These are phyloP conservation scores for Monochamus alternatus DNA, from an alignment of 2,888 invertebrate species.

Conservation along the genomic window DNA sequence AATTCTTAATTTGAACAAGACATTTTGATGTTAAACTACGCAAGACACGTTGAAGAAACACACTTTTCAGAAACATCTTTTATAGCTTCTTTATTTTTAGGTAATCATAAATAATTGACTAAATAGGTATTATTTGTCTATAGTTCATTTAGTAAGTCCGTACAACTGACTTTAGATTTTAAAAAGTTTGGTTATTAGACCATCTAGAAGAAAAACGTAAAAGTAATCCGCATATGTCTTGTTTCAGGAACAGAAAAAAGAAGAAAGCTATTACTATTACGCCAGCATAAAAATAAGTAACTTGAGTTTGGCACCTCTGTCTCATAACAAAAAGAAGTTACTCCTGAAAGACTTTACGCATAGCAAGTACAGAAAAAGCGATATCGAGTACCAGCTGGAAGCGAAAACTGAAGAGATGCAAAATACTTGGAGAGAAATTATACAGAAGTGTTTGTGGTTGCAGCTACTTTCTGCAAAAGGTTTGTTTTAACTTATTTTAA, in stretches of 20 bases:
- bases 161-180: too few relatives aligned
- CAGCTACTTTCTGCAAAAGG: constrained; percentile 52
- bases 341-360: constrained; percentile 51
- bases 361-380: constrained; percentile 47
- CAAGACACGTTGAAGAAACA: too few relatives aligned
- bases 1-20: too few relatives aligned
- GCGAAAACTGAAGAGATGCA: constrained; percentile 49
- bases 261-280: constrained; percentile 52
- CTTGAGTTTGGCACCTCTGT: constrained; percentile 45
- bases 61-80: too few relatives aligned
- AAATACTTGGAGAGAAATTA: constrained; percentile 48
- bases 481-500: constrained; percentile 10
- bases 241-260: constrained; percentile 75
- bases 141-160: too few relatives aligned
- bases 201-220: too few relatives aligned
- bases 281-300: constrained; percentile 53
- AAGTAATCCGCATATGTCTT: neutral
- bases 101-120: too few relatives aligned
- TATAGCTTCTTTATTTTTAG: too few relatives aligned
- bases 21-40: too few relatives aligned
- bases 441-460: constrained; percentile 55
- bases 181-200: too few relatives aligned
- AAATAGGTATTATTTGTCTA: too few relatives aligned
- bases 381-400: constrained; percentile 49
- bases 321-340: constrained; percentile 45